phyloP scores from a whole-genome alignment of 2,888 invertebrate genomes.

The Alitta virens region DNA sequence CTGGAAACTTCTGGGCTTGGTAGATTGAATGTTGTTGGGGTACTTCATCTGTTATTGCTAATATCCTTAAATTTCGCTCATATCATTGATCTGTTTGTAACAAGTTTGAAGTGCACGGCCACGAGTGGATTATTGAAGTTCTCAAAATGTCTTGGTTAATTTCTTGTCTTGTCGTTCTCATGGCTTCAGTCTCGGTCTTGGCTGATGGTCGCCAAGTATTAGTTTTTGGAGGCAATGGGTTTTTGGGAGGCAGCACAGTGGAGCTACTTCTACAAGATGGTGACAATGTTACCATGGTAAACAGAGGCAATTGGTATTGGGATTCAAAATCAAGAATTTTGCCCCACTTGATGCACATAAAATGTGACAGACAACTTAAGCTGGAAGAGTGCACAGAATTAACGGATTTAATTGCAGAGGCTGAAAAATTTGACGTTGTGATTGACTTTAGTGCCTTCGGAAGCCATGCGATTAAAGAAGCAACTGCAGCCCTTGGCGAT shows the following conservation, averaged over 20 bases:
- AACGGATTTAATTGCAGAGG: constrained; percentile 28
- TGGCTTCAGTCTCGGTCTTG: too few species aligned
- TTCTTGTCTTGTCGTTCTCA: neutral
- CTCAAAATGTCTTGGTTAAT: too few species aligned
- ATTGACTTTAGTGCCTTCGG: constrained; percentile 58
- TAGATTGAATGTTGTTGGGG: too few species aligned
- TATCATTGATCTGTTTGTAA: too few species aligned
- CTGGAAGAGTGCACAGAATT: constrained; percentile 38
- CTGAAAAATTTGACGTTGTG: constrained; percentile 53
- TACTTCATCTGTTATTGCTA: too few species aligned
- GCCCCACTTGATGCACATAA: constrained; percentile 43
- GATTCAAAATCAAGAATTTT: constrained; percentile 44
- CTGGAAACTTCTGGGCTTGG: too few species aligned
- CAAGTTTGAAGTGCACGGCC: too few species aligned
- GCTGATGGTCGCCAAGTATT: constrained; percentile 30
- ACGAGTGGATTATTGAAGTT: too few species aligned
- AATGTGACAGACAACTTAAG: constrained; percentile 51
- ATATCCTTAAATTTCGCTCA: too few species aligned
- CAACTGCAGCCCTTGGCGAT: constrained; percentile 44
- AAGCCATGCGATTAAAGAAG: constrained; percentile 49
- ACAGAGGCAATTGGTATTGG: constrained; percentile 60
- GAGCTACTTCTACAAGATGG: constrained; percentile 42
- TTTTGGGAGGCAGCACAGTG: constrained; percentile 57
- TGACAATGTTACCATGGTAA: constrained; percentile 52
- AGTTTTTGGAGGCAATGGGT: constrained; percentile 60